Conservation (phyloP, 2,797 vertebrate species). For the Lepilemur septentrionalis region DNA sequence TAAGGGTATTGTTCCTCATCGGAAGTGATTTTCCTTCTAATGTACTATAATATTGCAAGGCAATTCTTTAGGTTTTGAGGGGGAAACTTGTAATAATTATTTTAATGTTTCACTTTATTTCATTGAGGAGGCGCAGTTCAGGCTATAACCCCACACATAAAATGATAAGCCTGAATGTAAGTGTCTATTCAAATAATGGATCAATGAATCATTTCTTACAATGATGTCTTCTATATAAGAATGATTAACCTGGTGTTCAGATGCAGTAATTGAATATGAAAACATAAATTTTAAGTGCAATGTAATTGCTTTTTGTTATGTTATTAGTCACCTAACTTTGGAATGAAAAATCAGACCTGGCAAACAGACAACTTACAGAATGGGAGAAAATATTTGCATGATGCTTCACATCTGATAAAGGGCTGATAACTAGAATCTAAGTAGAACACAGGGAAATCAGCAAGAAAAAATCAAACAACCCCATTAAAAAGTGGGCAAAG, state of each 20-base stretch:
- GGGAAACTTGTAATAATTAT: neutral
- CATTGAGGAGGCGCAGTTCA: neutral
- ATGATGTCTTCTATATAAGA: neutral
- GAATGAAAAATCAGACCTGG: neutral
- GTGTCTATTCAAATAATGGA: neutral
- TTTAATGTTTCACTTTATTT: neutral
- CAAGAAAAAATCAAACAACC: too few species aligned
- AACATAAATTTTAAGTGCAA: neutral
- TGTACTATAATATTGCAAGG: neutral
- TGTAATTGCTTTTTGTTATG: neutral
- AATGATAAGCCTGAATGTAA: neutral
- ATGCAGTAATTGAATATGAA: neutral
- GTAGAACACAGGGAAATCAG: too few species aligned
- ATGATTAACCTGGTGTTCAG: neutral
- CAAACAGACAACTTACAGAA: too few species aligned
- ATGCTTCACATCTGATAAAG: too few species aligned
- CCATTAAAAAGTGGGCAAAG: too few species aligned
- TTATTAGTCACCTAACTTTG: neutral
- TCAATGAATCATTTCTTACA: neutral
- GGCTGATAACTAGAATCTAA: too few species aligned
- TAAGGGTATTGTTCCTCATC: neutral
- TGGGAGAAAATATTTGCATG: too few species aligned
- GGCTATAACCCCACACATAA: neutral
- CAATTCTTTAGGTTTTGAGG: neutral
- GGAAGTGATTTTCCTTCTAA: neutral